Conservation (phyloP, 2,797 vertebrate genomes). For the Pangasius djambal region DNA sequence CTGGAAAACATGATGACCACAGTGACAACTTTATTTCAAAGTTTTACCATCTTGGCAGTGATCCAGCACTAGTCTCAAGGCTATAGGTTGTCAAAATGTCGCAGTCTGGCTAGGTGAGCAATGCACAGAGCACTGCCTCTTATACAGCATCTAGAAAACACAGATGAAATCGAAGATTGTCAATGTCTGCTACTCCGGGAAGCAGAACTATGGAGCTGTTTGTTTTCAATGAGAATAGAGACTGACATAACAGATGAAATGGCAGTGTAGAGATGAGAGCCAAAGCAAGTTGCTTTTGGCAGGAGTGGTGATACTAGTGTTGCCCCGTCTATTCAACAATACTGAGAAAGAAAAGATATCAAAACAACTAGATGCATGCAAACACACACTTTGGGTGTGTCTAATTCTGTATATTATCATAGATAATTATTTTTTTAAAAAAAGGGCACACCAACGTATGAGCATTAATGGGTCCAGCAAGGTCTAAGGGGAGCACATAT, state of each 20-base stretch:
- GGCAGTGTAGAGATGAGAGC: conserved; percentile 21
- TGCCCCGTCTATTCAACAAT: not conserved
- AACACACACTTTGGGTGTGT: not conserved
- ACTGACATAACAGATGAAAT: conserved; percentile 35
- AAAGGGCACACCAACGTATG: not conserved
- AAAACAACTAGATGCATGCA: not conserved
- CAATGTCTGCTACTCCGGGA: not conserved
- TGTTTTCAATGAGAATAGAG: conserved; percentile 11
- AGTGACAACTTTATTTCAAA: conserved; percentile 21
- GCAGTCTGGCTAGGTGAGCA: conserved; percentile 25
- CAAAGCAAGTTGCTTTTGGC: conserved; percentile 24
- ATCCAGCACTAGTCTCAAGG: conserved; percentile 29
- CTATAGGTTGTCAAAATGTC: conserved; percentile 47
- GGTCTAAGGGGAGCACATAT: not conserved
- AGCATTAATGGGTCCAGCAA: not conserved
- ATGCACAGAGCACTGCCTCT: not conserved
- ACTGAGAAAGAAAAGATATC: not conserved
- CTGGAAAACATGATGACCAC: conserved; percentile 15
- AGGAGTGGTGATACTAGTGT: not conserved
- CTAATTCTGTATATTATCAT: not conserved
- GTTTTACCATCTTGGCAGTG: conserved; percentile 3
- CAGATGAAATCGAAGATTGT: conserved; percentile 10
- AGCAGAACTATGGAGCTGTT: not conserved
- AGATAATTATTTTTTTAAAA: not conserved
- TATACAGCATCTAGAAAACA: conserved; percentile 21